These are phyloP conservation scores for Saccostrea cuccullata DNA, from an alignment of 1,140 invertebrate species.

Conservation along the genomic window DNA sequence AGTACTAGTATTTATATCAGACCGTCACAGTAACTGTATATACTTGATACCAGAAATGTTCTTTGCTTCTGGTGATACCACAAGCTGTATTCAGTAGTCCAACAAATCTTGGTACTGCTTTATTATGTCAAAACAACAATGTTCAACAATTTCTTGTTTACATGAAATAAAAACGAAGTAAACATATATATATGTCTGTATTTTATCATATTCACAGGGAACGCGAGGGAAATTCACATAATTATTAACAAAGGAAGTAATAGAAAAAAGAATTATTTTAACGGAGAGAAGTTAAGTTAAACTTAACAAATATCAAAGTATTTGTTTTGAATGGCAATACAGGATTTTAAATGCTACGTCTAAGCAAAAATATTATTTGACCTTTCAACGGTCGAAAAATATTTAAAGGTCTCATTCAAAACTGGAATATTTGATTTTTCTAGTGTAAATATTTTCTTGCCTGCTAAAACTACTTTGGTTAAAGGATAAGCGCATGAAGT, in stretches of 20 bases:
- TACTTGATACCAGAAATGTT: neutral
- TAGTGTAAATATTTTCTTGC: no score
- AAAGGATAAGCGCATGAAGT: no score
- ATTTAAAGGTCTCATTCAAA: neutral
- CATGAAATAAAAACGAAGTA: neutral
- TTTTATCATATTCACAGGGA: neutral
- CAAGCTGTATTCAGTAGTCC: neutral
- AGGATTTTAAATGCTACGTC: neutral
- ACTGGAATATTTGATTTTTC: no score
- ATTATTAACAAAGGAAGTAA: no score
- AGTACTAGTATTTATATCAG: neutral
- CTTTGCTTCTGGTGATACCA: neutral
- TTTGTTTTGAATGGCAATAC: neutral
- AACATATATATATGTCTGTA: neutral
- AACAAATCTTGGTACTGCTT: neutral
- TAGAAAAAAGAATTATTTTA: no score
- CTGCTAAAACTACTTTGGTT: no score
- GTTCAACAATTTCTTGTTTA: neutral
- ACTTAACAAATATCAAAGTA: no score
- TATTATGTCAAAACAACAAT: neutral
- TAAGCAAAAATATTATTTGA: neutral
- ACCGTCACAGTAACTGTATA: neutral
- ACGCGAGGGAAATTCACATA: no score
- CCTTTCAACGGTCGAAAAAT: neutral
- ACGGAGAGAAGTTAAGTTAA: no score